Evolutionary conservation across 1,140 invertebrate genomes (phyloP), one percentile per base, ranked within the genome.

Genomic region (Glossosoma conforme): DNA sequence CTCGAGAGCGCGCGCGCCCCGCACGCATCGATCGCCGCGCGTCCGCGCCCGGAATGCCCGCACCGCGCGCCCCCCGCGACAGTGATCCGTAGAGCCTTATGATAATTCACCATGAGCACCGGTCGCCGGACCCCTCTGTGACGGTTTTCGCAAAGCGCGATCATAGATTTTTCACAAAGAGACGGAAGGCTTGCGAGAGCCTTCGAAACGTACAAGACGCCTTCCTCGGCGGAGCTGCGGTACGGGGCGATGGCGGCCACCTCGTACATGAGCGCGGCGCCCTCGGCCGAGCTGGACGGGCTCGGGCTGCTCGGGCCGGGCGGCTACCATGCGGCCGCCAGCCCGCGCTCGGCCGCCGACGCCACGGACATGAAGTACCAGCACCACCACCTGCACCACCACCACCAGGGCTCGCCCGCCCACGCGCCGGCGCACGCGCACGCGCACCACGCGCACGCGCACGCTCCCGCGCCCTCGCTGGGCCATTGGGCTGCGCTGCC

Each of bases 331-430:
- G 79, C 81, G 47, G 82, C 82, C 62, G 80, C 80, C 64, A 89
- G 86, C 73, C 86, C 87, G 66, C 79, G 86, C 60, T 86, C 83
- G 60, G 82, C 82, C 62, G 80, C 86, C 65, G 81, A 87, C 76
- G 85, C 86, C 60, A 84, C 83, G 61, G 92, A 95, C 69, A 93
- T 96, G 89, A 96, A 96, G 73, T 96, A 95, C 72, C 84, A 89
- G 46, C 81, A 83, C 52, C 79, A 81, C 37, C 86, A 89, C 66
- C 87, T 88, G 67, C 86, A 87, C 62, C 79, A 84, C 56, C 82
- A 85, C 57, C 77, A 28, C 63, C 48, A 51, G 48, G 75, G 75
- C 60, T 72, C 80, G 64, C 83, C 87, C 65, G 77, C 75, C 79
- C 82, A 42, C 78, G 77, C 19, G 65, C 68, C 79, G 66, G n/a